phyloP scores from a whole-genome alignment of 2,888 invertebrate genomes.

The Phengaris alcon region DNA sequence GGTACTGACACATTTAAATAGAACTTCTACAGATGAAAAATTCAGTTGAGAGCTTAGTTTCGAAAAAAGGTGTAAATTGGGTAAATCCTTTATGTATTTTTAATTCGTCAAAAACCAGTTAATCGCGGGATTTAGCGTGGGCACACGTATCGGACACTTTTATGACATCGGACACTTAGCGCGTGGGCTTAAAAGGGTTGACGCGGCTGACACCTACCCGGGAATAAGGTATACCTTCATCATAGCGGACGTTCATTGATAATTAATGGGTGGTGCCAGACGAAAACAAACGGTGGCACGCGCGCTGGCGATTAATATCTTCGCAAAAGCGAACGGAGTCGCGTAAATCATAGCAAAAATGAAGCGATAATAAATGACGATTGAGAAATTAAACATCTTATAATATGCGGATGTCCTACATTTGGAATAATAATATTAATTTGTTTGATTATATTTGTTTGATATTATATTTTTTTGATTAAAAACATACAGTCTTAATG shows the following conservation, averaged over 20 bases:
- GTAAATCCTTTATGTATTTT: slow-evolving; percentile 51
- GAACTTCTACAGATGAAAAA: neutral
- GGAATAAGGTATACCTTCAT: slow-evolving; percentile 70
- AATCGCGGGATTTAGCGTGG: slow-evolving; percentile 70
- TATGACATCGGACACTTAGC: slow-evolving; percentile 77
- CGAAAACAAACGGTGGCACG: slow-evolving; percentile 76
- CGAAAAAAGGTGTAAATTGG: slow-evolving; percentile 39
- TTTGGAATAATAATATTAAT: too few relatives aligned
- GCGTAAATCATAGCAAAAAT: slow-evolving; percentile 74
- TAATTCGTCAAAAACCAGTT: slow-evolving; percentile 64
- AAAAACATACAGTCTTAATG: too few relatives aligned
- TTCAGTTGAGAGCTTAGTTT: slow-evolving; percentile 27
- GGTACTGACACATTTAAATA: too few relatives aligned
- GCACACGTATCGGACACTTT: slow-evolving; percentile 73
- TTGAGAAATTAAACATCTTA: slow-evolving; percentile 62
- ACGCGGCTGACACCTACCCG: slow-evolving; percentile 72
- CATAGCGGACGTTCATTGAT: slow-evolving; percentile 77
- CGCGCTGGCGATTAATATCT: slow-evolving; percentile 79
- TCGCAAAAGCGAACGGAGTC: slow-evolving; percentile 76
- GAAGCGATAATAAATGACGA: slow-evolving; percentile 78
- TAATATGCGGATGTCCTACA: slow-evolving; percentile 4
- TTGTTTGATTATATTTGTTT: too few relatives aligned
- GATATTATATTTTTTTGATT: too few relatives aligned
- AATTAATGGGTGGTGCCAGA: slow-evolving; percentile 76
- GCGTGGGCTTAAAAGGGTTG: slow-evolving; percentile 78